Evolutionary conservation across 2,797 vertebrate species (phyloP).

Genomic region (Ambastaia sidthimunki): DNA sequence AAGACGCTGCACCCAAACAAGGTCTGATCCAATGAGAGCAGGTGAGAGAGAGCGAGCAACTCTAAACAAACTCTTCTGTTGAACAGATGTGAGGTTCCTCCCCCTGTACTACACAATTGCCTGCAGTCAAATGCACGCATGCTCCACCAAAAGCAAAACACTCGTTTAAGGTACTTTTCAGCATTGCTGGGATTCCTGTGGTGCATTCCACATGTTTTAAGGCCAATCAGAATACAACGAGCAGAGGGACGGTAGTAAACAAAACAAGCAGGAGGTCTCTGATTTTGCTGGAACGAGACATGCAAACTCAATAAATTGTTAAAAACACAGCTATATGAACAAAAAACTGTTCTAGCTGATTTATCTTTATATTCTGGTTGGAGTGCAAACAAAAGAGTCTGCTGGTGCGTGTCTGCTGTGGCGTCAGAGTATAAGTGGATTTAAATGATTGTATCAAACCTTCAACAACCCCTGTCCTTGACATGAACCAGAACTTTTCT

Average conservation of each 20-base stretch:
- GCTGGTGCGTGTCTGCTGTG: conserved; percentile 64
- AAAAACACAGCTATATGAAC: conserved; percentile 31
- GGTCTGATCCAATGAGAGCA: conserved; percentile 38
- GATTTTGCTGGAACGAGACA: conserved; percentile 60
- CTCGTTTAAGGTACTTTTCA: conserved; percentile 78
- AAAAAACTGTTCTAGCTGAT: conserved; percentile 60
- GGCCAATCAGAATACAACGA: conserved; percentile 55
- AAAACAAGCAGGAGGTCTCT: conserved; percentile 45
- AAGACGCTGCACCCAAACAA: conserved; percentile 59
- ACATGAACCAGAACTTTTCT: conserved; percentile 17
- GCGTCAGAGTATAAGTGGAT: conserved; percentile 47
- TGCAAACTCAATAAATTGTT: not conserved
- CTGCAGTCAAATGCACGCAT: conserved; percentile 67
- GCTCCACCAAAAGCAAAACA: conserved; percentile 75
- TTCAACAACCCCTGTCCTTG: conserved; percentile 13
- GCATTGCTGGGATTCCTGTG: conserved; percentile 72
- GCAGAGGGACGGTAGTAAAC: conserved; percentile 64
- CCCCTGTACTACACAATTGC: conserved; percentile 62
- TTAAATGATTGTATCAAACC: conserved; percentile 65
- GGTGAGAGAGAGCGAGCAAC: conserved; percentile 65
- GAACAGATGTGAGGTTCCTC: conserved; percentile 83
- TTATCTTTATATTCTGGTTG: conserved; percentile 61
- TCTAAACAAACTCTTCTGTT: conserved; percentile 84
- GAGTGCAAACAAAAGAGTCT: conserved; percentile 70
- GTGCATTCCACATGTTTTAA: conserved; percentile 62